Conservation (phyloP, 2,888 invertebrate genomes). For the Ischnura elegans region DNA sequence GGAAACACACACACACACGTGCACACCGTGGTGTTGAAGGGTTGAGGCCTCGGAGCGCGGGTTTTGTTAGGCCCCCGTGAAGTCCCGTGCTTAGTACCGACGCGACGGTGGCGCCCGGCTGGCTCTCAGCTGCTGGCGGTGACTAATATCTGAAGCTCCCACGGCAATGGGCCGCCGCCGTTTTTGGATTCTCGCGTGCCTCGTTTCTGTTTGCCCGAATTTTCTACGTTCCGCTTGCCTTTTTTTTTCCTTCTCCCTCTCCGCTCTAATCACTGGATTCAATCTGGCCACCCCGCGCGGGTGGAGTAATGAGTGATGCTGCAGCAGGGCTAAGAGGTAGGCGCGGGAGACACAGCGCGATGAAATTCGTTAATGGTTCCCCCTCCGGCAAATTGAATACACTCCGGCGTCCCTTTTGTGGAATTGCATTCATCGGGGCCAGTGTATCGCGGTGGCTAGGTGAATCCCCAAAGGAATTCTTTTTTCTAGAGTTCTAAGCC, state of each 20-base stretch:
- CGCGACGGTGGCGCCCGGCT: slow-evolving; percentile 42
- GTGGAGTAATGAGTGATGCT: not conserved
- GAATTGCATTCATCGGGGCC: too few species aligned
- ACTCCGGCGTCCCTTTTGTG: too few species aligned
- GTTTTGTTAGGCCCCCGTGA: slow-evolving; percentile 13
- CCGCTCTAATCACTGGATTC: not conserved
- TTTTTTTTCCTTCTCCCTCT: not conserved
- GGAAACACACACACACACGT: too few species aligned
- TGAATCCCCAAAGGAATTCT: too few species aligned
- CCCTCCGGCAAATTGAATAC: not conserved
- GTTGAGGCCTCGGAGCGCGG: not conserved
- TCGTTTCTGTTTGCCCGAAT: not conserved
- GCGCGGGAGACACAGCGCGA: not conserved
- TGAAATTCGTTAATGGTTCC: not conserved
- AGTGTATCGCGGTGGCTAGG: too few species aligned
- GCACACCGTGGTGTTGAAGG: not conserved
- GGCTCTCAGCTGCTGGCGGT: slow-evolving; percentile 24
- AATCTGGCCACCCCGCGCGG: not conserved
- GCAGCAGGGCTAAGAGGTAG: not conserved
- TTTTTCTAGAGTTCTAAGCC: too few species aligned
- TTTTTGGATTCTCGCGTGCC: not conserved
- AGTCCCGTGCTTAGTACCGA: slow-evolving; percentile 58
- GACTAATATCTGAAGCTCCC: slow-evolving; percentile 46
- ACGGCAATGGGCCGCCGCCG: not conserved
- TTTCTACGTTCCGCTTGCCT: too few species aligned